phyloP scores from a whole-genome alignment of 2,113 vertebrate species.

The Thymallus thymallus region DNA sequence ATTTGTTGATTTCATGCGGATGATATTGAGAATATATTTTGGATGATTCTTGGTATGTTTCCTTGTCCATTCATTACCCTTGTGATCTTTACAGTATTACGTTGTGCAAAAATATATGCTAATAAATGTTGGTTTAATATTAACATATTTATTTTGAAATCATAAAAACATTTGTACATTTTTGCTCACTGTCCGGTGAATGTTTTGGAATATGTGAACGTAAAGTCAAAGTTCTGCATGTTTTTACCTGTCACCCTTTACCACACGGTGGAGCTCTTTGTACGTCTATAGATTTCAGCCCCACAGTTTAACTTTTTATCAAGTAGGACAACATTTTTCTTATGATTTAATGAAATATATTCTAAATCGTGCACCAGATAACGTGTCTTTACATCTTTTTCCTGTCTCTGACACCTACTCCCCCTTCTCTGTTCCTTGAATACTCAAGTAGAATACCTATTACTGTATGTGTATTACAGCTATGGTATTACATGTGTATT shows the following conservation, averaged over 20 bases:
- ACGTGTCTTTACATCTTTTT: not conserved
- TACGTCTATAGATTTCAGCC: not conserved
- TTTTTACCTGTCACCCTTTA: not conserved
- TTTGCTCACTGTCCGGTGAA: not conserved
- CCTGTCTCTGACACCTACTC: too few species aligned
- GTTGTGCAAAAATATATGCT: constrained; percentile 40
- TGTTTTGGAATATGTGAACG: not conserved
- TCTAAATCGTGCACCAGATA: not conserved
- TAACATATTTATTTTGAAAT: constrained; percentile 51
- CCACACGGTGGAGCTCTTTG: constrained; percentile 8
- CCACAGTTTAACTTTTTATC: not conserved
- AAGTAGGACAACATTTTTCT: not conserved
- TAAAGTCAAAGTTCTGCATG: not conserved
- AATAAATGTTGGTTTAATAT: constrained; percentile 28
- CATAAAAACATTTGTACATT: constrained; percentile 26
- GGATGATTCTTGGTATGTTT: not conserved
- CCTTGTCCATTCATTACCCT: constrained; percentile 13
- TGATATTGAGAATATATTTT: not conserved
- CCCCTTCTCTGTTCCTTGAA: too few species aligned
- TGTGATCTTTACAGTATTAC: constrained; percentile 56
- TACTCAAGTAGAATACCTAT: too few species aligned
- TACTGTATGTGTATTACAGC: too few species aligned
- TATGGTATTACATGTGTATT: too few species aligned
- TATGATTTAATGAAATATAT: not conserved
- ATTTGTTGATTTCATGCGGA: not conserved